Evolutionary conservation across 2,888 invertebrate genomes (phyloP).

Genomic region (Hydroisotoma schaefferi): DNA sequence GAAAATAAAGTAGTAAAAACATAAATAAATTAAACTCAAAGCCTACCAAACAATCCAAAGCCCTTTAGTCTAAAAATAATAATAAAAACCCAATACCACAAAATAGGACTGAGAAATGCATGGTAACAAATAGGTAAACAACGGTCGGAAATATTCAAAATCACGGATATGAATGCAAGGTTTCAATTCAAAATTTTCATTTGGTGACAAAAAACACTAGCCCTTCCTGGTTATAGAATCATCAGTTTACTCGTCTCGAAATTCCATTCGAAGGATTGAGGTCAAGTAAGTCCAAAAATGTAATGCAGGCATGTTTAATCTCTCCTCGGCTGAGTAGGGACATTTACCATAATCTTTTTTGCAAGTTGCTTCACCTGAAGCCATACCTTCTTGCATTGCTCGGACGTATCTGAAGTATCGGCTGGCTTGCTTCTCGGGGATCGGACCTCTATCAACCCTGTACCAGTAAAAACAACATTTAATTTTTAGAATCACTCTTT

Average conservation of each 20-base stretch:
- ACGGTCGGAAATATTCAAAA: no score
- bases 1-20: no score
- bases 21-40: no score
- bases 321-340: constrained; percentile 47
- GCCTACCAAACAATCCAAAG: no score
- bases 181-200: no score
- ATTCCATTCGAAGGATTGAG: constrained; percentile 49
- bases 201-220: no score
- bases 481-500: constrained; percentile 1
- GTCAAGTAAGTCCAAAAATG: constrained; percentile 50
- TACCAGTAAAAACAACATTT: background rate
- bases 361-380: constrained; percentile 45
- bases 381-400: constrained; percentile 49
- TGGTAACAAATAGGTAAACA: no score
- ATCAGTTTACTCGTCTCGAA: constrained; percentile 49
- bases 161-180: no score
- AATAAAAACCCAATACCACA: no score
- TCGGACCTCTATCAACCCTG: constrained; percentile 47
- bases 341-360: constrained; percentile 46
- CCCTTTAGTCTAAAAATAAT: no score
- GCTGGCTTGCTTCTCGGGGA: constrained; percentile 46
- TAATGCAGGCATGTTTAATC: constrained; percentile 50
- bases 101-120: no score
- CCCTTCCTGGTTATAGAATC: no score
- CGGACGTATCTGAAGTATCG: constrained; percentile 50